Evolutionary conservation across 2,113 vertebrate genomes (phyloP).

Genomic region (Paracanthobrama guichenoti): DNA sequence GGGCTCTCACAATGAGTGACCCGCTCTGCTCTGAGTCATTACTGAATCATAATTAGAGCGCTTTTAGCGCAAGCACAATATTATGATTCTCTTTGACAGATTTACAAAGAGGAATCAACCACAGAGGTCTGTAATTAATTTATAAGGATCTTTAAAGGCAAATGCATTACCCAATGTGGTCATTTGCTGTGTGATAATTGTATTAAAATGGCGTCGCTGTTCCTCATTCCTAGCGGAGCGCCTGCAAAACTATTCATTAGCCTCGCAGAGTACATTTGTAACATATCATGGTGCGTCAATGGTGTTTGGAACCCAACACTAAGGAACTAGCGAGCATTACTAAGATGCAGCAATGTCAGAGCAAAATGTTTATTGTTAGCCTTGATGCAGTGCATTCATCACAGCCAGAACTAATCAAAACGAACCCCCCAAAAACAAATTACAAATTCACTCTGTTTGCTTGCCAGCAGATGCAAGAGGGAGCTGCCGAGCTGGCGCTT

Average conservation of each 20-base stretch:
- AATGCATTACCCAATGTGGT: slow-evolving; percentile 20
- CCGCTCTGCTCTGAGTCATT: slow-evolving; percentile 65
- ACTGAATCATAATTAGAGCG: slow-evolving; percentile 59
- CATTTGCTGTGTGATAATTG: slow-evolving; percentile 34
- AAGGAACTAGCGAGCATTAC: background rate
- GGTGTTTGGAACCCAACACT: background rate
- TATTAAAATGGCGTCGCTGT: slow-evolving; percentile 30
- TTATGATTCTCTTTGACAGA: slow-evolving; percentile 33
- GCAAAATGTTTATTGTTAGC: slow-evolving; percentile 50
- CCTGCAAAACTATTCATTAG: slow-evolving; percentile 16
- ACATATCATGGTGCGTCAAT: slow-evolving; percentile 20
- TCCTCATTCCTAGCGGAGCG: slow-evolving; percentile 18
- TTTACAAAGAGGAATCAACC: slow-evolving; percentile 22
- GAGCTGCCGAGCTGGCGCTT: slow-evolving; percentile 25
- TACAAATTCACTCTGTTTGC: slow-evolving; percentile 15
- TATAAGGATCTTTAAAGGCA: slow-evolving; percentile 37
- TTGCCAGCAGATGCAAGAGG: slow-evolving; percentile 19
- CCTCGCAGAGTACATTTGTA: background rate
- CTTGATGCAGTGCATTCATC: slow-evolving; percentile 43
- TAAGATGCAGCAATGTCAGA: slow-evolving; percentile 27
- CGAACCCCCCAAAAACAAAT: slow-evolving; percentile 37
- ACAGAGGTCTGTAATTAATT: slow-evolving; percentile 23
- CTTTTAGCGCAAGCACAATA: slow-evolving; percentile 32
- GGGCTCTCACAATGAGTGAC: slow-evolving; percentile 62
- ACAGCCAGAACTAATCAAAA: slow-evolving; percentile 44